phyloP scores from a whole-genome alignment of 2,113 vertebrate species.

The Diadophis punctatus region DNA sequence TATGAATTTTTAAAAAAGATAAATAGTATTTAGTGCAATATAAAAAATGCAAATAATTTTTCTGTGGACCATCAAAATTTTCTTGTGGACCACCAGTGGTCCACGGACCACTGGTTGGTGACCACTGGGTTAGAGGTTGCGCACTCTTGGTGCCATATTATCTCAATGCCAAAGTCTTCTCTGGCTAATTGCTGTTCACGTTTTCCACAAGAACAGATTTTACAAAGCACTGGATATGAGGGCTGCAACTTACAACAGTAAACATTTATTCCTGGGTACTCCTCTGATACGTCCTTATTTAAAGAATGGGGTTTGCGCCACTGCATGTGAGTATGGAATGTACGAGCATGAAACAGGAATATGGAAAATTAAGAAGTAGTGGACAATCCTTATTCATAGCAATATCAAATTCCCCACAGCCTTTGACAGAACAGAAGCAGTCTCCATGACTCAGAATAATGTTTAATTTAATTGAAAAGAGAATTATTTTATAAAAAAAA shows the following conservation, averaged over 20 bases:
- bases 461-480: constrained; percentile 9
- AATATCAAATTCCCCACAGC: background rate
- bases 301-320: background rate
- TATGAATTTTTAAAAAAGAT: no score
- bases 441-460: background rate
- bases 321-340: background rate
- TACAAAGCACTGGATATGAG: background rate
- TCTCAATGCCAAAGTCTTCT: background rate
- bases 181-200: background rate
- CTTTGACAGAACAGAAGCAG: constrained; percentile 7
- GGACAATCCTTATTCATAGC: background rate
- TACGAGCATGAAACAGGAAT: background rate
- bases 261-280: background rate
- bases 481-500: background rate
- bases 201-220: background rate
- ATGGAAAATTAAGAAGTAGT: background rate
- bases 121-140: background rate
- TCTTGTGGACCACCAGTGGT: no score
- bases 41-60: no score
- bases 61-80: no score
- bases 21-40: no score
- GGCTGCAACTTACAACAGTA: background rate
- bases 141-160: background rate
- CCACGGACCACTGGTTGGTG: no score
- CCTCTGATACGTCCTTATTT: background rate